These are phyloP conservation scores for Amblyjoppa fuscipennis DNA, from an alignment of 2,888 invertebrate species.

Conservation along the genomic window DNA sequence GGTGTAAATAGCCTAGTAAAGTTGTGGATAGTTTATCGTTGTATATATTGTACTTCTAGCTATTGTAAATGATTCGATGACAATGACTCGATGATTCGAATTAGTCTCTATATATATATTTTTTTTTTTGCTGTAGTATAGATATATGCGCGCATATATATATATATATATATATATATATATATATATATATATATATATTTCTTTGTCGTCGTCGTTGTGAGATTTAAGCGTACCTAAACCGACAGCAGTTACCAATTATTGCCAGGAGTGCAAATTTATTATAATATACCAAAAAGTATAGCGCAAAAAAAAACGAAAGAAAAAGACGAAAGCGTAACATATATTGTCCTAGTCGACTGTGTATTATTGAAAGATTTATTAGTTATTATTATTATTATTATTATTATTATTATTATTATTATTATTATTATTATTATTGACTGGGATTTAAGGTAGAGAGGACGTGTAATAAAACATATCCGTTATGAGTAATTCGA, in stretches of 20 bases:
- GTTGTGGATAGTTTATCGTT: conserved; percentile 51
- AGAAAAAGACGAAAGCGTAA: conserved; percentile 34
- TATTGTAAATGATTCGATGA: conserved; percentile 10
- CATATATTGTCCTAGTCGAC: conserved; percentile 64
- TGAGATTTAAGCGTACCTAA: conserved; percentile 58
- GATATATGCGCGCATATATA: conserved; percentile 26
- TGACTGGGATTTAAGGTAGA: conserved; percentile 49
- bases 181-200: conserved; percentile 2
- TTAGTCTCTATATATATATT: background rate
- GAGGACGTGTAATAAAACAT: conserved; percentile 60
- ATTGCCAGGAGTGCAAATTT: conserved; percentile 61
- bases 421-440: conserved; percentile 48
- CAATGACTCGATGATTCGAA: background rate
- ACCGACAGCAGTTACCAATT: conserved; percentile 67
- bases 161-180: conserved; percentile 22
- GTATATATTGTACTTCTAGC: conserved; percentile 48
- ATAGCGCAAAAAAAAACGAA: conserved; percentile 31
- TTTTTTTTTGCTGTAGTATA: conserved; percentile 23
- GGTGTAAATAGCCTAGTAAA: conserved; percentile 71
- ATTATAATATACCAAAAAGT: conserved; percentile 58
- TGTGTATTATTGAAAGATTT: conserved; percentile 65
- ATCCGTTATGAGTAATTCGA: conserved; percentile 50
- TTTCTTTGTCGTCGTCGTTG: conserved; percentile 50
- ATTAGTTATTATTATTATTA: conserved; percentile 48
- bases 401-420: conserved; percentile 53